A percentile compares a stretch with the other conserved stretches of the same genome.
phyloP scores from a whole-genome alignment of 1,140 invertebrate species.

The Aphelenchoides avenae region DNA sequence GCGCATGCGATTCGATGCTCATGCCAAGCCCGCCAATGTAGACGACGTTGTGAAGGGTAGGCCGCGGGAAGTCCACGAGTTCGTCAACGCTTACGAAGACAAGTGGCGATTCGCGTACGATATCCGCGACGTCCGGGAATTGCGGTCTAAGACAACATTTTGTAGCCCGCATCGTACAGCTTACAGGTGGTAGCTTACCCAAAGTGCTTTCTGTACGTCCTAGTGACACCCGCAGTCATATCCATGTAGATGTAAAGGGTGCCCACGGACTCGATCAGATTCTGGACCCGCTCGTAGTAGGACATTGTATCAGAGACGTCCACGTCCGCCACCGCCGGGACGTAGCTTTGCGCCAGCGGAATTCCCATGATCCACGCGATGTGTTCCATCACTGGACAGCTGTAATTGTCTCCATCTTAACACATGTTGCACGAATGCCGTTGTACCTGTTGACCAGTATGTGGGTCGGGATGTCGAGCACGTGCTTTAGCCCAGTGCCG shows the following conservation, averaged over 20 bases:
- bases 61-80: slow-evolving; percentile 36
- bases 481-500: slow-evolving; percentile 18
- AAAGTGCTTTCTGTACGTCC: slow-evolving; percentile 27
- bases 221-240: slow-evolving; percentile 9
- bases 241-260: not conserved
- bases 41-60: slow-evolving; percentile 18
- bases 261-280: slow-evolving; percentile 7
- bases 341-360: slow-evolving; percentile 30
- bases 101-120: slow-evolving; percentile 21
- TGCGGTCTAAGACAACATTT: slow-evolving; percentile 18
- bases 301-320: slow-evolving; percentile 27
- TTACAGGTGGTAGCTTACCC: slow-evolving; percentile 19
- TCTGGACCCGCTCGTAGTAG: slow-evolving; percentile 15
- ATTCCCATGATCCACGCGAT: slow-evolving; percentile 17
- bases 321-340: slow-evolving; percentile 23
- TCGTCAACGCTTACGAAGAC: slow-evolving; percentile 37
- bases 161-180: not conserved
- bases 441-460: slow-evolving; percentile 16
- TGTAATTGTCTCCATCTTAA: slow-evolving; percentile 12
- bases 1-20: not conserved
- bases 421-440: slow-evolving; percentile 8
- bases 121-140: slow-evolving; percentile 22
- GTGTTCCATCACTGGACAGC: slow-evolving; percentile 26
- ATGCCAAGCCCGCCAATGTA: slow-evolving; percentile 37
- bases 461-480: slow-evolving; percentile 12